Conservation (phyloP, 1,140 invertebrate species). For the Cotesia chilonis region DNA sequence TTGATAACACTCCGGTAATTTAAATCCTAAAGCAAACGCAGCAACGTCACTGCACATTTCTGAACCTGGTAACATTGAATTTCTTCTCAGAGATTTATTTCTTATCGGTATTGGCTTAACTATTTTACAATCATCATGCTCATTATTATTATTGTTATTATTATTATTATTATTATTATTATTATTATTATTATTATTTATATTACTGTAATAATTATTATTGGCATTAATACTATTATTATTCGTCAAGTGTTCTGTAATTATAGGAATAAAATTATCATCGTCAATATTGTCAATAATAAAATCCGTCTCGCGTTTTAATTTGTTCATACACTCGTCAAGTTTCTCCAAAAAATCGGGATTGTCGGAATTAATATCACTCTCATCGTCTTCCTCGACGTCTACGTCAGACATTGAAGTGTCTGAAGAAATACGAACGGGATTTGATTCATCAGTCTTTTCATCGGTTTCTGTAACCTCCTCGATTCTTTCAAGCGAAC, state of each 20-base stretch:
- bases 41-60: constrained; percentile 62
- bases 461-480: constrained; percentile 69
- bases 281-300: constrained; percentile 64
- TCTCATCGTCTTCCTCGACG: constrained; percentile 71
- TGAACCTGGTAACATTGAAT: constrained; percentile 62
- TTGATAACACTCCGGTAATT: constrained; percentile 37
- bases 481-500: constrained; percentile 72
- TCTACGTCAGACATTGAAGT: constrained; percentile 58
- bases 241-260: constrained; percentile 41
- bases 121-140: constrained; percentile 31
- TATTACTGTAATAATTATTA: background rate
- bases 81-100: constrained; percentile 58
- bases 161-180: constrained; percentile 42
- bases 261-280: constrained; percentile 50
- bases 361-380: constrained; percentile 71
- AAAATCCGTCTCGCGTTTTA: constrained; percentile 75
- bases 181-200: constrained; percentile 44
- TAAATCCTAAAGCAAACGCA: constrained; percentile 54
- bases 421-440: constrained; percentile 51
- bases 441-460: constrained; percentile 58
- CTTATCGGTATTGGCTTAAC: constrained; percentile 51
- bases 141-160: constrained; percentile 49
- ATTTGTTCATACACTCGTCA: constrained; percentile 75
- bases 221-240: constrained; percentile 50
- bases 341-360: constrained; percentile 76